Conservation (phyloP, 2,888 invertebrate genomes). For the Pseudanteris insignis region DNA sequence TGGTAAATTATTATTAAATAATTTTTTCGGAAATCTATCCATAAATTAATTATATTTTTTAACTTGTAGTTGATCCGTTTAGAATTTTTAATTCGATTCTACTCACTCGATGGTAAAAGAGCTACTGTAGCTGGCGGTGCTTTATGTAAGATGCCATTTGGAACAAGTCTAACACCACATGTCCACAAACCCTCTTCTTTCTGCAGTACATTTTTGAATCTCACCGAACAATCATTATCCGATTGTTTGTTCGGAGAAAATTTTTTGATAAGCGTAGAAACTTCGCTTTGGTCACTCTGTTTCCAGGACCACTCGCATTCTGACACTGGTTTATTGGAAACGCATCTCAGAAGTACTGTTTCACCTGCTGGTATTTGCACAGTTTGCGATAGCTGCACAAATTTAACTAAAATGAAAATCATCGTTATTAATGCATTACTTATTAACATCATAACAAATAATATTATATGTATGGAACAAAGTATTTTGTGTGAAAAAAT, state of each 20-base stretch:
- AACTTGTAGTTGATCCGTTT: too few species aligned
- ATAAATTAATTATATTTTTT: background rate
- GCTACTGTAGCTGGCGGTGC: conserved; percentile 63
- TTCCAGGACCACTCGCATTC: conserved; percentile 65
- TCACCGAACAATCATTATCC: conserved; percentile 63
- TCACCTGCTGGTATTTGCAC: conserved; percentile 63
- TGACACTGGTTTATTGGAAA: conserved; percentile 61
- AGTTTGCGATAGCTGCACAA: conserved; percentile 62
- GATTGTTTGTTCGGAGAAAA: conserved; percentile 59
- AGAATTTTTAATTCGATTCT: background rate
- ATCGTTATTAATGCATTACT: background rate
- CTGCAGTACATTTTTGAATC: conserved; percentile 61
- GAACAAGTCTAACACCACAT: conserved; percentile 60
- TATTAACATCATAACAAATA: conserved; percentile 3
- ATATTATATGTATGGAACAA: background rate
- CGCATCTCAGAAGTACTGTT: conserved; percentile 60
- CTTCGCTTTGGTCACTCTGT: conserved; percentile 58
- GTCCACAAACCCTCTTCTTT: conserved; percentile 65
- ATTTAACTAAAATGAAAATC: conserved; percentile 61
- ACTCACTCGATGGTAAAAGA: conserved; percentile 60
- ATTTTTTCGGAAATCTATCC: too few species aligned
- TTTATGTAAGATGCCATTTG: conserved; percentile 57
- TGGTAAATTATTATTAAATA: too few species aligned
- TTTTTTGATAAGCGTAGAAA: conserved; percentile 56
- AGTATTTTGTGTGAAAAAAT: too few species aligned